A percentile compares a stretch with the other conserved stretches of the same genome.
Evolutionary conservation across 2,113 vertebrate genomes (phyloP).

Genomic region (Ciconia boyciana): DNA sequence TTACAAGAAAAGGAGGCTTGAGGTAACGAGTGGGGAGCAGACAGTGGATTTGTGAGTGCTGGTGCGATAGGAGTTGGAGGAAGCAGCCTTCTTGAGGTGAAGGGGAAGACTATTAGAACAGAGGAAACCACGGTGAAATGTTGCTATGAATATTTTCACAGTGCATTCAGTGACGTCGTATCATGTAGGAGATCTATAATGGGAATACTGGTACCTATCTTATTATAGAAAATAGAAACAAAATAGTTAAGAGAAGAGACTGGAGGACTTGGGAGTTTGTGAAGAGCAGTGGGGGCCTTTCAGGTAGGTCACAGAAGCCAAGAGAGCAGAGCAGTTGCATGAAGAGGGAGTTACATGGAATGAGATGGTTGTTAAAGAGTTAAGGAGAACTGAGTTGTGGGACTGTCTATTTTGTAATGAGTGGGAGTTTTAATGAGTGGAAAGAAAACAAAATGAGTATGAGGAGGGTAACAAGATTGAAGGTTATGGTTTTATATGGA

Average conservation of each 20-base stretch:
- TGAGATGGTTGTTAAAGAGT: background rate
- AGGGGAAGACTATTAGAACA: background rate
- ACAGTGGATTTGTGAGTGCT: background rate
- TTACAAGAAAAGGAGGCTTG: background rate
- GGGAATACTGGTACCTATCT: background rate
- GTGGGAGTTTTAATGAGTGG: slow-evolving; percentile 50
- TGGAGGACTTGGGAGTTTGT: background rate
- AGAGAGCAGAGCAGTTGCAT: background rate
- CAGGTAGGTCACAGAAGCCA: background rate
- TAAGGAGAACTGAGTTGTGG: background rate
- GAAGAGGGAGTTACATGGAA: background rate
- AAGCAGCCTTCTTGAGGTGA: background rate
- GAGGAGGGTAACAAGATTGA: slow-evolving; percentile 4
- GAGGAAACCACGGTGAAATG: background rate
- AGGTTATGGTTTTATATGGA: slow-evolving; percentile 44
- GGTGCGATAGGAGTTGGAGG: background rate
- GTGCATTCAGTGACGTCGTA: background rate
- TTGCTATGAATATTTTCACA: background rate
- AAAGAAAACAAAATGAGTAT: slow-evolving; percentile 17
- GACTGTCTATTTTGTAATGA: background rate
- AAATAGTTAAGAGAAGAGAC: background rate
- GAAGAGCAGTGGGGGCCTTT: background rate
- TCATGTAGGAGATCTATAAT: background rate
- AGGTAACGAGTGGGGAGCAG: background rate
- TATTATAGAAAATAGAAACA: background rate